phyloP scores from a whole-genome alignment of 2,797 vertebrate species.

The Sebastes variabilis region DNA sequence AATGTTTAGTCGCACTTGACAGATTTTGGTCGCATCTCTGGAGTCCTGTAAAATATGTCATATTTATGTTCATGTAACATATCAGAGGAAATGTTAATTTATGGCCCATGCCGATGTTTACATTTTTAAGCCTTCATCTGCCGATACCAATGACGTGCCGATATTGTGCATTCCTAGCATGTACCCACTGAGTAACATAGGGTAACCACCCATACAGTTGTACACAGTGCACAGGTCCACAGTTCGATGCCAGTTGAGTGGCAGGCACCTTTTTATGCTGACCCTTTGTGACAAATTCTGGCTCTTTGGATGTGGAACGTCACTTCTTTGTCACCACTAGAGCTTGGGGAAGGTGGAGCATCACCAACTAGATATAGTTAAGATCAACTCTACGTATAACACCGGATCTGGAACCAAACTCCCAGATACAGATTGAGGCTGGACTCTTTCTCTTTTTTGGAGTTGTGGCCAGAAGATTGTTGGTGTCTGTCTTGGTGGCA shows the following conservation, averaged over 20 bases:
- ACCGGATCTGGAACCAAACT: neutral
- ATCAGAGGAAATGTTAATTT: too few species aligned
- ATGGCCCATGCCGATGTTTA: too few species aligned
- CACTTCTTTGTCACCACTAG: neutral
- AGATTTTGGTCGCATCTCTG: too few species aligned
- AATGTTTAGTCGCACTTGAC: too few species aligned
- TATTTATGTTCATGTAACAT: too few species aligned
- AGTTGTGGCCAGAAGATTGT: neutral
- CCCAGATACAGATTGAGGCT: neutral
- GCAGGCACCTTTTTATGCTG: neutral
- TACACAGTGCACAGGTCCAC: neutral
- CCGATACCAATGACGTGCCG: too few species aligned
- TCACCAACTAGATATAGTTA: neutral
- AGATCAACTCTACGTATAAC: rapidly evolving
- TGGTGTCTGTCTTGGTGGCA: neutral
- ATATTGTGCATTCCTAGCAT: too few species aligned
- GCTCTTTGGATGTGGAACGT: neutral
- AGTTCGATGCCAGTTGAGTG: rapidly evolving
- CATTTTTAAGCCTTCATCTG: too few species aligned
- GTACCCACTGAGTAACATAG: neutral
- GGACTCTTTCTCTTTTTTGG: neutral
- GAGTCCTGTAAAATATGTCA: too few species aligned
- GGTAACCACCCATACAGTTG: neutral
- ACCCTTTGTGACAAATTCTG: neutral
- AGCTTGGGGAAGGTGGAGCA: neutral